Evolutionary conservation across 2,888 invertebrate genomes (phyloP).

Genomic region (Erebia palarica): DNA sequence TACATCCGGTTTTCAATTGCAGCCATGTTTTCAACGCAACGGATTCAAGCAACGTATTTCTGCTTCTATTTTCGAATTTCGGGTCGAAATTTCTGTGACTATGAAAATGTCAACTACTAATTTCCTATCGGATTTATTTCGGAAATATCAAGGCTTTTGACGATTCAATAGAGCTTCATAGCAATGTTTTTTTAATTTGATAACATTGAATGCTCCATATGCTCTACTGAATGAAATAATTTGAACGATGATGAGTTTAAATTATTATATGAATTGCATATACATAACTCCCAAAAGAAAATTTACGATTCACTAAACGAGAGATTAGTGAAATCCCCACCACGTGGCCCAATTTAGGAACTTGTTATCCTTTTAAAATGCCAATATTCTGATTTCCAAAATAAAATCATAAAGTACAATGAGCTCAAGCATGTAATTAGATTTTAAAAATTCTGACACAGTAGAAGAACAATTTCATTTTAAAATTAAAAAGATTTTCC

Average conservation of each 20-base stretch:
- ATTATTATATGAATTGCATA: too few species aligned
- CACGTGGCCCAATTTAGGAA: too few species aligned
- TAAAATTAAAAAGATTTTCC: conserved; percentile 3
- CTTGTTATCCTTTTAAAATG: too few species aligned
- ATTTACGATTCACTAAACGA: too few species aligned
- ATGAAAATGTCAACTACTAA: conserved; percentile 1
- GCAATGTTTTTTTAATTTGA: background rate
- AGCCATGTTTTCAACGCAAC: conserved; percentile 24
- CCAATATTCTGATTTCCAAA: too few species aligned
- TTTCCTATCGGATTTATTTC: background rate
- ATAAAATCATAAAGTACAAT: too few species aligned
- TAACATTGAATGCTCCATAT: background rate
- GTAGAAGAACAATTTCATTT: background rate
- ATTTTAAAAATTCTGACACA: background rate
- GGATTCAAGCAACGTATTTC: conserved; percentile 16
- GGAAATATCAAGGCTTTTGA: background rate
- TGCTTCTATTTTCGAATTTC: conserved; percentile 16
- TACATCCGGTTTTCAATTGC: conserved; percentile 32
- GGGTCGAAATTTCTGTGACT: background rate
- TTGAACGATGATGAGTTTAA: too few species aligned
- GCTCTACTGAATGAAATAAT: too few species aligned
- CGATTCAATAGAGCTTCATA: background rate
- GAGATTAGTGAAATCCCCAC: too few species aligned
- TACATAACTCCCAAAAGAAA: too few species aligned
- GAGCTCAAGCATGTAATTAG: background rate